phyloP scores from a whole-genome alignment of 1,140 invertebrate species.

The Bombus pascuorum region DNA sequence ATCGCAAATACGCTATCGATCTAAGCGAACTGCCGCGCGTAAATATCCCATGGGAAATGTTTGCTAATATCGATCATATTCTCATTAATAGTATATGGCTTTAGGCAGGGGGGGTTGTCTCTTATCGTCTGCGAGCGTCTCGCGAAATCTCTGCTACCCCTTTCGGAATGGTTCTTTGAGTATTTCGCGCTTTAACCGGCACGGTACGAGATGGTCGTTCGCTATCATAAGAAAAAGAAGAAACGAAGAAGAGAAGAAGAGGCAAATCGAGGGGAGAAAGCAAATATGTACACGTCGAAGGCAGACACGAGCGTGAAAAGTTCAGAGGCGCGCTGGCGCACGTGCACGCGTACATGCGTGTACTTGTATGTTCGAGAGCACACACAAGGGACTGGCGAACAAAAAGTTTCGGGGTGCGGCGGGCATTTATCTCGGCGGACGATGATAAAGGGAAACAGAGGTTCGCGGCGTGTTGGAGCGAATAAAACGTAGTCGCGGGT shows the following conservation, averaged over 20 bases:
- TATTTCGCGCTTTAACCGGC: slow-evolving; percentile 15
- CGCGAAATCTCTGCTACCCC: not conserved
- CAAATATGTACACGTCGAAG: slow-evolving; percentile 33
- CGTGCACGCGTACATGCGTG: not conserved
- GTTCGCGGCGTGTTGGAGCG: slow-evolving; percentile 59
- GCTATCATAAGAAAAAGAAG: not conserved
- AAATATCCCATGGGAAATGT: slow-evolving; percentile 80
- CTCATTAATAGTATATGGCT: slow-evolving; percentile 76
- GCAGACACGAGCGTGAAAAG: slow-evolving; percentile 56
- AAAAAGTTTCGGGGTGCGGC: slow-evolving; percentile 48
- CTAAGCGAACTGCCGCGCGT: slow-evolving; percentile 54
- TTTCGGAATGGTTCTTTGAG: not conserved
- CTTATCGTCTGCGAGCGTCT: not conserved
- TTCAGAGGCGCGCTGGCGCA: not conserved
- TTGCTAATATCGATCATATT: slow-evolving; percentile 80
- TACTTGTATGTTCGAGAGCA: slow-evolving; percentile 6
- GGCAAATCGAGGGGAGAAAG: not conserved
- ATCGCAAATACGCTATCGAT: slow-evolving; percentile 73
- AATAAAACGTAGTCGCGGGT: slow-evolving; percentile 57
- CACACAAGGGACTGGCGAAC: slow-evolving; percentile 26
- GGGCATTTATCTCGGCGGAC: slow-evolving; percentile 53
- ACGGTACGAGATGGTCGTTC: not conserved
- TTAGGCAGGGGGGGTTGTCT: not conserved
- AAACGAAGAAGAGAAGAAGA: too few relatives aligned
- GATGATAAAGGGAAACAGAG: slow-evolving; percentile 56